Evolutionary conservation across 1,140 invertebrate genomes (phyloP).

Genomic region (Sitophilus oryzae): DNA sequence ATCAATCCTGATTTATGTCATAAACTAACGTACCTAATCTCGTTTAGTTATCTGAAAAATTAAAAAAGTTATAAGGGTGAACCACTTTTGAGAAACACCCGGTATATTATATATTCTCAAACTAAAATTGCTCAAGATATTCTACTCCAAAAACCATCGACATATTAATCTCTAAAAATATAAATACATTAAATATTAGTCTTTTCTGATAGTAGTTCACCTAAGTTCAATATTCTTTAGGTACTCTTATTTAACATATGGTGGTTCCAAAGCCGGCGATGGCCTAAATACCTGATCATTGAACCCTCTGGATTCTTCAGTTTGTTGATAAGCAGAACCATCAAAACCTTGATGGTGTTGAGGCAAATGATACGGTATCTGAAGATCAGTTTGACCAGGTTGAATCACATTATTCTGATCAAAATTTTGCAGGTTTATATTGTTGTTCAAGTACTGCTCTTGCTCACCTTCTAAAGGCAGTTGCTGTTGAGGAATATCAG

Average conservation of each 20-base stretch:
- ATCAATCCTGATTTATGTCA: no score
- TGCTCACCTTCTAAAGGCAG: slow-evolving; percentile 14
- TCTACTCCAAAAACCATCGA: no score
- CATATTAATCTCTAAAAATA: no score
- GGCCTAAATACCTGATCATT: slow-evolving; percentile 25
- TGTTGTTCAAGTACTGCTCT: background rate
- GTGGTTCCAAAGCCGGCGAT: slow-evolving; percentile 29
- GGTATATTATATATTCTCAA: no score
- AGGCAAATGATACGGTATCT: slow-evolving; percentile 35
- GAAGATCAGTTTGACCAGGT: slow-evolving; percentile 33
- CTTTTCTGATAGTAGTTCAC: no score
- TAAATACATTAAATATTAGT: no score
- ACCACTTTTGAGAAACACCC: no score
- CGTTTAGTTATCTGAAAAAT: no score
- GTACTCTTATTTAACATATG: slow-evolving; percentile 23
- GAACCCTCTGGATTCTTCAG: slow-evolving; percentile 7
- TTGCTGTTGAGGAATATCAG: slow-evolving; percentile 25
- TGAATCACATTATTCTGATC: slow-evolving; percentile 26
- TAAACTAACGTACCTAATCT: no score
- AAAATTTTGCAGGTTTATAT: background rate
- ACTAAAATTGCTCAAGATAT: no score
- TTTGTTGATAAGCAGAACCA: background rate
- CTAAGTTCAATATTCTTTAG: background rate
- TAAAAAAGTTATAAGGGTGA: no score
- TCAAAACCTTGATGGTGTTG: slow-evolving; percentile 20